These are phyloP conservation scores for Clavelina lepadiformis DNA, from an alignment of 23 tunicate species.

Conservation along the genomic window DNA sequence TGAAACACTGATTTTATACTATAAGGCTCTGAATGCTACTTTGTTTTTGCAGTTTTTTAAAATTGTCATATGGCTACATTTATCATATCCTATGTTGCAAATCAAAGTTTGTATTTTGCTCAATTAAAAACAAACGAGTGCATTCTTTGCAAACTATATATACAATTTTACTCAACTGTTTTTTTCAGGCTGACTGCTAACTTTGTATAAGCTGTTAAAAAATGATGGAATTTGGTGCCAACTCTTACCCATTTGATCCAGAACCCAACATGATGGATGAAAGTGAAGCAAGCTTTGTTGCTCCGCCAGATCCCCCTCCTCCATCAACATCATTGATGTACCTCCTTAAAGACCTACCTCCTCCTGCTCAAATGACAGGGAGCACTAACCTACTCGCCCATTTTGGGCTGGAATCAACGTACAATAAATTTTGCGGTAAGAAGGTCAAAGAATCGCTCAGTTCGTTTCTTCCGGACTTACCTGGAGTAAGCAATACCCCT, in stretches of 20 bases:
- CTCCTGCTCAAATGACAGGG: slow-evolving; percentile 58
- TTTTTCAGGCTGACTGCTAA: no score
- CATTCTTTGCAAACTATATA: no score
- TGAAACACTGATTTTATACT: no score
- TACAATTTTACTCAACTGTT: no score
- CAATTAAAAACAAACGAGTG: no score
- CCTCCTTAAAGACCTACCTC: slow-evolving; percentile 50
- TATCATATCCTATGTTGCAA: no score
- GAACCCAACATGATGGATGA: slow-evolving; percentile 14
- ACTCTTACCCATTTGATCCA: neutral
- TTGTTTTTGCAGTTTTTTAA: no score
- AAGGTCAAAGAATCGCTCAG: slow-evolving; percentile 74
- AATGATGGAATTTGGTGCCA: slow-evolving; percentile 5
- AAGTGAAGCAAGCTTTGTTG: neutral
- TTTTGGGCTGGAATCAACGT: slow-evolving; percentile 59
- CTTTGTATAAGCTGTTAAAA: no score
- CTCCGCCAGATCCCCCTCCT: slow-evolving; percentile 2
- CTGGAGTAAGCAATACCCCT: slow-evolving; percentile 56
- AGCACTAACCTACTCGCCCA: slow-evolving; percentile 69
- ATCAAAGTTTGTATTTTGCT: no score
- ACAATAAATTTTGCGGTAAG: slow-evolving; percentile 83
- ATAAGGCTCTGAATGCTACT: no score
- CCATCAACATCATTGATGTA: slow-evolving; percentile 17
- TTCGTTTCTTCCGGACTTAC: slow-evolving; percentile 68
- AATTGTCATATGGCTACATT: no score